These are phyloP conservation scores for Pygocentrus nattereri DNA, from an alignment of 2,797 vertebrate species.

Conservation along the genomic window DNA sequence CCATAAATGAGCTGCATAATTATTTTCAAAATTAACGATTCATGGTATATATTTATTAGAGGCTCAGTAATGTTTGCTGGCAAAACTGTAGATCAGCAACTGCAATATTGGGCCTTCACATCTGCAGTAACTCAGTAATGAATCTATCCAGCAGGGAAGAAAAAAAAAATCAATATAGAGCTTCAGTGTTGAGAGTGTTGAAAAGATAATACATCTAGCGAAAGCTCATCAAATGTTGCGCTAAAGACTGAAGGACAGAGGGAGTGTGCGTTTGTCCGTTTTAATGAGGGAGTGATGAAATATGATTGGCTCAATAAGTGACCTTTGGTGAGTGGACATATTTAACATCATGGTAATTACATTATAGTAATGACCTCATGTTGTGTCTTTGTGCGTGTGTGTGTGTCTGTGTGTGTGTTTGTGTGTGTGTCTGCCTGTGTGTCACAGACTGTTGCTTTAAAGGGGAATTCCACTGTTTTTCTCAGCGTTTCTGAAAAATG, in stretches of 20 bases:
- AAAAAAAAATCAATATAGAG: slow-evolving; percentile 47
- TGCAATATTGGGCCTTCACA: not conserved
- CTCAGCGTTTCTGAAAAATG: no score
- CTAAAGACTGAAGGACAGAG: slow-evolving; percentile 2
- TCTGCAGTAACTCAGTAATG: slow-evolving; percentile 28
- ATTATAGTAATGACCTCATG: slow-evolving; percentile 16
- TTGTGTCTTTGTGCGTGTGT: slow-evolving; percentile 17
- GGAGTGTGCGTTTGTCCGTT: slow-evolving; percentile 10
- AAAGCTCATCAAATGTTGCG: slow-evolving; percentile 30
- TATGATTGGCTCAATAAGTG: slow-evolving; percentile 43
- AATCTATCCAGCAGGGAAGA: slow-evolving; percentile 28
- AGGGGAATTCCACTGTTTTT: no score
- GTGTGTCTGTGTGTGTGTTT: not conserved
- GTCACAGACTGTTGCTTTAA: not conserved
- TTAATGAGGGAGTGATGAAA: slow-evolving; percentile 35
- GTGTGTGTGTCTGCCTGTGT: not conserved
- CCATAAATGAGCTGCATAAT: slow-evolving; percentile 59
- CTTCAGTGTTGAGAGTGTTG: slow-evolving; percentile 30
- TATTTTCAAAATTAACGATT: slow-evolving; percentile 56
- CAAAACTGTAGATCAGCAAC: slow-evolving; percentile 29
- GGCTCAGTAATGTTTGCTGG: slow-evolving; percentile 26
- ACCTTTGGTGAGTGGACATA: slow-evolving; percentile 31
- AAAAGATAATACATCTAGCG: slow-evolving; percentile 31
- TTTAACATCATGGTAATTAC: slow-evolving; percentile 42
- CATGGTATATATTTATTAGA: slow-evolving; percentile 55